Conservation (phyloP, 2,113 vertebrate genomes). For the Aegotheles bennettii region DNA sequence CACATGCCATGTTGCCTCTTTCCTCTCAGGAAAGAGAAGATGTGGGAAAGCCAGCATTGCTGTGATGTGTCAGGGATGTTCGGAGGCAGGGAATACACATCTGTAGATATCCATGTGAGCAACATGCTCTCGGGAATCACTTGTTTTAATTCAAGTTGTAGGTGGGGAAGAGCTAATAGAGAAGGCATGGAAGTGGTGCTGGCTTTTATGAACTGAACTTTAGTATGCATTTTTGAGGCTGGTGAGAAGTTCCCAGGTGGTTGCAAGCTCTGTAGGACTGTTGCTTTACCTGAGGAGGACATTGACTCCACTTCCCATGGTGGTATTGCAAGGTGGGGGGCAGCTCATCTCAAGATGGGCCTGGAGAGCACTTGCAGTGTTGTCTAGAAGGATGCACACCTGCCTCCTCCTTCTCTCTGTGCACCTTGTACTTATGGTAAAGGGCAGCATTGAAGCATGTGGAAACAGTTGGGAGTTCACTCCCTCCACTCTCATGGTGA, state of each 20-base stretch:
- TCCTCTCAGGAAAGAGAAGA: neutral
- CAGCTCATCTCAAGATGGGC: neutral
- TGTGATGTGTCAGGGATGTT: neutral
- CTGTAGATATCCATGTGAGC: neutral
- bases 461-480: neutral
- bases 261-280: neutral
- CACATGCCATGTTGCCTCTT: neutral
- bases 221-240: neutral
- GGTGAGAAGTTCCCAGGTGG: neutral
- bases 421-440: neutral
- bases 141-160: neutral
- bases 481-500: neutral
- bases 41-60: neutral
- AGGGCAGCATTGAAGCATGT: neutral
- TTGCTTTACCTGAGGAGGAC: neutral
- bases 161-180: neutral
- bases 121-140: neutral
- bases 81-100: neutral
- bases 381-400: neutral
- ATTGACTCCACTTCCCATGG: neutral
- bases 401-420: neutral
- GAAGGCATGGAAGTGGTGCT: neutral
- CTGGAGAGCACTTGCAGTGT: neutral
- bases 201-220: neutral
- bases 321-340: neutral